Conservation (phyloP, 2,113 vertebrate genomes). For the Ondatra zibethicus region DNA sequence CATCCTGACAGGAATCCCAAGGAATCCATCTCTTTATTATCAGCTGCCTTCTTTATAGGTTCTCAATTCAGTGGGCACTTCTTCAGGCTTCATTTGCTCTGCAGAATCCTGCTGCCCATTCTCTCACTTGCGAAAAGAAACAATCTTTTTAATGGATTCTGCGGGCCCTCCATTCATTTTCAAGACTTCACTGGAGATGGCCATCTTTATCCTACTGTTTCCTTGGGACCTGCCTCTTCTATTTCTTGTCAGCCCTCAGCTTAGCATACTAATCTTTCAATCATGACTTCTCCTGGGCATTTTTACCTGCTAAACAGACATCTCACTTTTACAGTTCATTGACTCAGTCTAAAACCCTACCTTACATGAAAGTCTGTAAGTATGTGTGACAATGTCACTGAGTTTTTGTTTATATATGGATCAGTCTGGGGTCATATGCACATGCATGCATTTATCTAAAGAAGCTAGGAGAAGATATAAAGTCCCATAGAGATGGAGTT, state of each 20-base stretch:
- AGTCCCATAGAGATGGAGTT: background rate
- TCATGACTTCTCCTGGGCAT: background rate
- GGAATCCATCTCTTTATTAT: constrained; percentile 55
- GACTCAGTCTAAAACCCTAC: background rate
- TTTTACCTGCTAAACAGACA: background rate
- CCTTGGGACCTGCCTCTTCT: background rate
- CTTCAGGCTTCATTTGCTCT: constrained; percentile 67
- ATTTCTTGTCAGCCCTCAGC: background rate
- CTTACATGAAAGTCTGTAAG: background rate
- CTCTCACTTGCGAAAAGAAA: constrained; percentile 56
- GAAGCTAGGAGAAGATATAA: too few species aligned
- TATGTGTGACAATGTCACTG: background rate
- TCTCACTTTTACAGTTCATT: background rate
- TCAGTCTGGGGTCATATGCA: background rate
- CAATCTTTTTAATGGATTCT: constrained; percentile 40
- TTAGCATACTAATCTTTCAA: background rate
- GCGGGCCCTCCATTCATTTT: constrained; percentile 55
- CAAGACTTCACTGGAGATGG: constrained; percentile 26
- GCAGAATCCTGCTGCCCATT: constrained; percentile 39
- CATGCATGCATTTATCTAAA: background rate
- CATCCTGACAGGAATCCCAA: constrained; percentile 52
- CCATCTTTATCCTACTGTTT: background rate
- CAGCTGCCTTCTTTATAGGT: constrained; percentile 53
- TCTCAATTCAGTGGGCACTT: constrained; percentile 56
- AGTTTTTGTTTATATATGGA: background rate